Evolutionary conservation across 53 echinoderm and acorn worm species (phyloP), one percentile per base, ranked within the genome.

Genomic region (Astropecten irregularis): DNA sequence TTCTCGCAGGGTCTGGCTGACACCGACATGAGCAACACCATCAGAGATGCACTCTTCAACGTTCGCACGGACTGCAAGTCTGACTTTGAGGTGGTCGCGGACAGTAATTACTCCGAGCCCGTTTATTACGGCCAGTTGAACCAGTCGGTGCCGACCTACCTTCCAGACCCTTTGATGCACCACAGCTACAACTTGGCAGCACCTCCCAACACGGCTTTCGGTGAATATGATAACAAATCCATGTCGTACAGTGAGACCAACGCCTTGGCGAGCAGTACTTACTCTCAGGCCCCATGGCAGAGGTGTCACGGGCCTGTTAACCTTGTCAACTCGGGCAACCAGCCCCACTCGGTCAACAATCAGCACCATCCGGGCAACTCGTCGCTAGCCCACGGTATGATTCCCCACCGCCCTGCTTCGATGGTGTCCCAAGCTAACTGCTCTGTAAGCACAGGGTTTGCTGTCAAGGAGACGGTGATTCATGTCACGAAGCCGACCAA

Each of bases 1-100:
- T 94, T 97, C 88, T 97, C 97, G 14, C 92, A 92, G n/a, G 97
- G 91, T 33, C 74, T 94, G 18, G 93, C 88, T 3, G 96, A 93
- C 61, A 87, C 92, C 9, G 81, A 88, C 35, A 84, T 84, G 48
- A 83, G 55, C 28, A 51, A 68, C 16, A 58, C 51, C 7, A 50
- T 71, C 44, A 66, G 69, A 38, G 82, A 70, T 11, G 82, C 69
- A 6, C 33, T 87, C 0, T 59, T 46, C 56, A 63, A 28, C 32
- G 62, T 60, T 16, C 82, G 82, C 39, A 57, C 40, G 11, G 79
- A 79, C 59, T 58, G 38, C 32, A 84, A 59, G 44, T 62, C 42
- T 10, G 34, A 71, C 38, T n/a, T 48, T 61, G 50, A 82, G 15
- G 14, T 18, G 39, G 27, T 51, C 60, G n/a, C 35, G 29, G 69